A percentile compares a stretch with the other conserved stretches of the same genome.
These are phyloP conservation scores for Anoplophora glabripennis DNA, from an alignment of 1,140 invertebrate genomes.

Conservation along the genomic window DNA sequence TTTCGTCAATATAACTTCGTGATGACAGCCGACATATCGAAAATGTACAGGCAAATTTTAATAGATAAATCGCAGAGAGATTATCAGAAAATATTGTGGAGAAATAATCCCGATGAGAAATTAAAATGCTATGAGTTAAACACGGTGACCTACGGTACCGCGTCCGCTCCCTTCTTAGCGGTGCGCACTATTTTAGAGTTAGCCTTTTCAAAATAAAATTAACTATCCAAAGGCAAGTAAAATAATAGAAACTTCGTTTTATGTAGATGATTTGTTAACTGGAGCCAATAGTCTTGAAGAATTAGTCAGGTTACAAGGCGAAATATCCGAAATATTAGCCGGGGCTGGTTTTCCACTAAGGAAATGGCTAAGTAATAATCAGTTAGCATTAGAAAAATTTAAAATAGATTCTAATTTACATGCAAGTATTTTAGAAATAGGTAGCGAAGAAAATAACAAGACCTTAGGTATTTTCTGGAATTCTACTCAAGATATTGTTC, in stretches of 20 bases:
- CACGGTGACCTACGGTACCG: neutral
- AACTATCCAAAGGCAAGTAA: no score
- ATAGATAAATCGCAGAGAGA: neutral
- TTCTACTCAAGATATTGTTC: conserved; percentile 9
- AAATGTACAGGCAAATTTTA: conserved; percentile 9
- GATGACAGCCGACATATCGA: conserved; percentile 1
- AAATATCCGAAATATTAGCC: no score
- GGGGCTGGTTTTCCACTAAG: no score
- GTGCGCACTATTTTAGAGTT: no score
- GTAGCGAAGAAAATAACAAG: conserved; percentile 30
- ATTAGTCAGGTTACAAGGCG: no score
- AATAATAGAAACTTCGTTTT: neutral
- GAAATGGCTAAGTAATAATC: neutral
- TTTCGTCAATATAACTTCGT: neutral
- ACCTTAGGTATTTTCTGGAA: conserved; percentile 26
- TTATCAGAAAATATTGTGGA: conserved; percentile 8
- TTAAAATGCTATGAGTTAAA: neutral
- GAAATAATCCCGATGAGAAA: neutral
- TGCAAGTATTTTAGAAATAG: conserved; percentile 17
- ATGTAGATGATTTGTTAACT: neutral
- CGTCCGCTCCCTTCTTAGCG: no score
- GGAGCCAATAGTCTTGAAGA: neutral
- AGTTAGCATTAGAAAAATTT: conserved; percentile 7
- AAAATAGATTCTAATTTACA: neutral
- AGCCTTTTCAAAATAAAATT: no score